Evolutionary conservation across 2,888 invertebrate species (phyloP).

Genomic region (Emesis russula): DNA sequence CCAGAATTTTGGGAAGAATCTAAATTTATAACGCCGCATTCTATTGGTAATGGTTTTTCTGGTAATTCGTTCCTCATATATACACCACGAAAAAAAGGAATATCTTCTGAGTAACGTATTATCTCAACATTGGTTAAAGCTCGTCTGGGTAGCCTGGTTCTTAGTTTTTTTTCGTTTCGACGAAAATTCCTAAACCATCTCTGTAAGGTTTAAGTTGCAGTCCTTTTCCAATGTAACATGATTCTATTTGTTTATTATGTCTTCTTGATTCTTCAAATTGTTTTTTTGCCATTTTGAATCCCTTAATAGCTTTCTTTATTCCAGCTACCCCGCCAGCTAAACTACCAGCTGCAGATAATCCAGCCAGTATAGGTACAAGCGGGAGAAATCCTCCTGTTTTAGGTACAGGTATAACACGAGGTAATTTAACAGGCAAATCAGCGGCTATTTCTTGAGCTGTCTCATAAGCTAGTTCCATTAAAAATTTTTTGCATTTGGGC

Average conservation of each 20-base stretch:
- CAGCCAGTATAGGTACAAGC: constrained; percentile 90
- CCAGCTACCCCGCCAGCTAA: constrained; percentile 90
- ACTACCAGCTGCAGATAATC: constrained; percentile 89
- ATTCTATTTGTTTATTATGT: constrained; percentile 43
- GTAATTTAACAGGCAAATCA: constrained; percentile 81
- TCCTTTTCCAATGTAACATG: not conserved
- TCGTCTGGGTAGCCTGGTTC: constrained; percentile 1
- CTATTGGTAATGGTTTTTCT: constrained; percentile 28
- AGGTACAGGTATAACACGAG: constrained; percentile 89
- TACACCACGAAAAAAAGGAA: constrained; percentile 74
- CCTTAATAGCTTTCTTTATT: constrained; percentile 89
- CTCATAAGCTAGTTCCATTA: constrained; percentile 65
- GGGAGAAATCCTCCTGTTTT: constrained; percentile 90
- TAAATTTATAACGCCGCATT: constrained; percentile 40
- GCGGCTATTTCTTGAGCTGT: constrained; percentile 64
- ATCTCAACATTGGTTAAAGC: not conserved
- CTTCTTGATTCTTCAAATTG: constrained; percentile 21
- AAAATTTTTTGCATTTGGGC: constrained; percentile 69
- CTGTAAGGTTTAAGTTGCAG: not conserved
- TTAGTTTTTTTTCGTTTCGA: constrained; percentile 12
- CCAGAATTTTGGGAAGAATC: constrained; percentile 60
- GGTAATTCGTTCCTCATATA: constrained; percentile 85
- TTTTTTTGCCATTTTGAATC: constrained; percentile 89
- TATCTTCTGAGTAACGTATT: not conserved
- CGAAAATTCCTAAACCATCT: constrained; percentile 3